Percentiles rank a stretch among this genome's conserved stretches.
Conservation (phyloP, 2,888 invertebrate species). For the Volucella inanis region DNA sequence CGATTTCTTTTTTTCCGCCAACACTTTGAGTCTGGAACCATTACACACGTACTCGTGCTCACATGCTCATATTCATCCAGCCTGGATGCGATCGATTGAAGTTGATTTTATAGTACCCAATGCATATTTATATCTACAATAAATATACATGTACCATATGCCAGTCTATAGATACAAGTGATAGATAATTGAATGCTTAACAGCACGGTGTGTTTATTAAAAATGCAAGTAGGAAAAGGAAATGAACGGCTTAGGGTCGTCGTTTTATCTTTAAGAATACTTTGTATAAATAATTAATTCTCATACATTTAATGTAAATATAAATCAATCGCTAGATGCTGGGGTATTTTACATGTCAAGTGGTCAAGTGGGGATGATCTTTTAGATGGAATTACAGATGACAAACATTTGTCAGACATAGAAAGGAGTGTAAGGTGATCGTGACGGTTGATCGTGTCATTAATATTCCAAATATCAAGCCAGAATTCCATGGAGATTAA, state of each 20-base stretch:
- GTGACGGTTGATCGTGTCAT: not conserved
- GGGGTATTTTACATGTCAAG: conserved; percentile 24
- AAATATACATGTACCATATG: not conserved
- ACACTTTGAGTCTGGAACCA: conserved; percentile 42
- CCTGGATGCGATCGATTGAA: conserved; percentile 57
- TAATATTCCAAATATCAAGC: no score
- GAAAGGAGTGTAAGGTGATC: conserved; percentile 2
- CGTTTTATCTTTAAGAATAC: conserved; percentile 26
- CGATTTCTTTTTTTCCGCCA: conserved; percentile 45
- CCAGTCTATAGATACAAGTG: conserved; percentile 17
- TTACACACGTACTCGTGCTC: not conserved
- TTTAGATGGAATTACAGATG: conserved; percentile 31
- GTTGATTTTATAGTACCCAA: conserved; percentile 45
- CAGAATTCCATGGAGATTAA: no score
- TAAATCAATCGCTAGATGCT: conserved; percentile 62
- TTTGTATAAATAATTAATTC: conserved; percentile 44
- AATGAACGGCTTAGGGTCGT: conserved; percentile 32
- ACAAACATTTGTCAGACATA: conserved; percentile 30
- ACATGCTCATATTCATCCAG: not conserved
- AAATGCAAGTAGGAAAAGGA: conserved; percentile 45
- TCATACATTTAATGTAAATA: conserved; percentile 57
- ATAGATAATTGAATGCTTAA: conserved; percentile 60
- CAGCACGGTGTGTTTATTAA: conserved; percentile 53
- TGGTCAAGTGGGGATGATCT: conserved; percentile 43
- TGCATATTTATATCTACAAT: conserved; percentile 34